These are phyloP conservation scores for Elanoides forficatus DNA, from an alignment of 2,113 vertebrate genomes.

Conservation along the genomic window DNA sequence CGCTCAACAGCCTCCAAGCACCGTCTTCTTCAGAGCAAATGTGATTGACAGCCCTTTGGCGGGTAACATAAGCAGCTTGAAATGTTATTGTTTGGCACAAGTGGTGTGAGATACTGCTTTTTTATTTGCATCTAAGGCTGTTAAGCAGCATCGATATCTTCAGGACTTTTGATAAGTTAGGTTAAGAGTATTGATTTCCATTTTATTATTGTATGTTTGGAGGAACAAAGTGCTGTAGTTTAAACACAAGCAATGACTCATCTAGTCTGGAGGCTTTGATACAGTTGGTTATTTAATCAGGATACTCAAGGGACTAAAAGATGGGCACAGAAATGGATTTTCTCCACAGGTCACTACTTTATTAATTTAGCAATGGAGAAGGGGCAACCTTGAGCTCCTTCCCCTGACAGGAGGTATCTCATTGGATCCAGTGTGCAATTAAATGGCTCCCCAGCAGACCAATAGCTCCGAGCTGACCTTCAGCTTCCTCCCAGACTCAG, in stretches of 20 bases:
- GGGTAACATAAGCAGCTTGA: not conserved
- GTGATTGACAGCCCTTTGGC: slow-evolving; percentile 20
- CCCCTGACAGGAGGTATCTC: not conserved
- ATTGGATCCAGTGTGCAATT: not conserved
- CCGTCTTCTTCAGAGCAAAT: not conserved
- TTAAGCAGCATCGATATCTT: slow-evolving; percentile 37
- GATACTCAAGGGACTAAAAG: slow-evolving; percentile 25
- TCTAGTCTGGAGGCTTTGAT: not conserved
- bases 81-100: not conserved
- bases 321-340: slow-evolving; percentile 37
- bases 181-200: slow-evolving; percentile 43
- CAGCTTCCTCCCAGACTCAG: not conserved
- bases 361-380: slow-evolving; percentile 28
- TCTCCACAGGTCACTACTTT: slow-evolving; percentile 23
- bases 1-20: not conserved
- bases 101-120: slow-evolving; percentile 3
- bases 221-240: not conserved
- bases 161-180: not conserved
- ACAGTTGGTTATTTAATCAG: slow-evolving; percentile 36
- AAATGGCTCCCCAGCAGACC: not conserved
- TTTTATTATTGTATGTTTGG: slow-evolving; percentile 28
- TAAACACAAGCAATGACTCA: slow-evolving; percentile 10
- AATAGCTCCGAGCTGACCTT: not conserved
- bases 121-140: slow-evolving; percentile 25
- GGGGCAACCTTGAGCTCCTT: not conserved